A percentile compares a stretch with the other conserved stretches of the same genome.
These are phyloP conservation scores for Merodon equestris DNA, from an alignment of 2,888 invertebrate genomes.

Conservation along the genomic window DNA sequence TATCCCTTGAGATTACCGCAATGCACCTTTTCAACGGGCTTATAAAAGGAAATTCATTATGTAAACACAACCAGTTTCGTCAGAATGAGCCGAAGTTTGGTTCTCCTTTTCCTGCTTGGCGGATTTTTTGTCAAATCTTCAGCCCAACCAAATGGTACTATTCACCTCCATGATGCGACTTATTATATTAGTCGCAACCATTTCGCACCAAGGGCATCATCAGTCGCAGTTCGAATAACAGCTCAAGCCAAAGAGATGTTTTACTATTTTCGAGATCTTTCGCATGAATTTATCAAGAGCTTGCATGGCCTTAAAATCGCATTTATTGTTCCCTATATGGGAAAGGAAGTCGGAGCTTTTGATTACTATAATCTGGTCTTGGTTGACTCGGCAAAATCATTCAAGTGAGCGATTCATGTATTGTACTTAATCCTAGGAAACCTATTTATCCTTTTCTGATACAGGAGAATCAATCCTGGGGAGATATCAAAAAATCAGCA, in stretches of 20 bases:
- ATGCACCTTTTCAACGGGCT: background rate
- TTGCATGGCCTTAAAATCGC: slow-evolving; percentile 32
- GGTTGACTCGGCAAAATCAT: slow-evolving; percentile 45
- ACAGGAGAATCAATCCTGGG: slow-evolving; percentile 45
- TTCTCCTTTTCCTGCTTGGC: slow-evolving; percentile 4
- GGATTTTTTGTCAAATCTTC: background rate
- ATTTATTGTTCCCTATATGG: background rate
- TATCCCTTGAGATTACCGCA: background rate
- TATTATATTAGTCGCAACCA: slow-evolving; percentile 8
- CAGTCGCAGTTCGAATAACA: slow-evolving; percentile 37
- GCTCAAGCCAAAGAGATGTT: slow-evolving; percentile 12
- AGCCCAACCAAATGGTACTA: too few species aligned
- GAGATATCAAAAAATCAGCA: slow-evolving; percentile 44
- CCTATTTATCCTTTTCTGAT: background rate
- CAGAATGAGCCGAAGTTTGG: slow-evolving; percentile 24
- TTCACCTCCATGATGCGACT: background rate
- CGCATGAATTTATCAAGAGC: slow-evolving; percentile 15
- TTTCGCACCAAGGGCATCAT: slow-evolving; percentile 5
- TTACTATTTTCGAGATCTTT: slow-evolving; percentile 45
- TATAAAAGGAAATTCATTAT: slow-evolving; percentile 17
- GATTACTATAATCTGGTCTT: slow-evolving; percentile 51
- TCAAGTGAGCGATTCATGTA: slow-evolving; percentile 46
- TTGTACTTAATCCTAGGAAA: too few species aligned
- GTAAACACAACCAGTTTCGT: slow-evolving; percentile 6
- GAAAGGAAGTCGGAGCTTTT: slow-evolving; percentile 1